Evolutionary conservation across 2,888 invertebrate genomes (phyloP), one percentile per base, ranked within the genome.

Genomic region (Hyalella azteca): DNA sequence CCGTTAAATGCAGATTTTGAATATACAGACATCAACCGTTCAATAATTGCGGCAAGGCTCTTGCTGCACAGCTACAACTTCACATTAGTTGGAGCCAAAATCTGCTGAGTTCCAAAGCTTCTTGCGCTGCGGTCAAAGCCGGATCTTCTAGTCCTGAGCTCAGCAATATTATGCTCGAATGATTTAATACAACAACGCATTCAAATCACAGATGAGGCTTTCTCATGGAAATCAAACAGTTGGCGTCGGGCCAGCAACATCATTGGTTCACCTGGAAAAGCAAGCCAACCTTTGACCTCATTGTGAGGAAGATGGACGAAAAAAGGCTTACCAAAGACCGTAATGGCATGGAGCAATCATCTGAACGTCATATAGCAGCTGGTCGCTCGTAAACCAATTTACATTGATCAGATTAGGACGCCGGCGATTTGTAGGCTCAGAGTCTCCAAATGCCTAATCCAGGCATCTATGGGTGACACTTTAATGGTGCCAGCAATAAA

Each of bases 401-500:
- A 32, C 36, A 66, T 36, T n/a, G 36, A 66, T 66, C 66, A 36
- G 54, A 66, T 36, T 36, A 32, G 11, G 66, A 66, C 7, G 36
- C 36, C 9, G 36, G 32, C 66, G 66, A 66, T 66, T 36, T 66
- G 66, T 32, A 11, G 66, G 19, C 22, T 66, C 66, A 36, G 7
- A 45, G 66, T 32, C 66, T n/a, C 66, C 32, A 36, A 66, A 66
- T n/a, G n/a, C 11, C 66, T 66, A 66, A 66, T 66, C 66, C 36
- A 13, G 19, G 19, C 36, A 1, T 66, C 66, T 15, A 66, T 66
- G 36, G 39, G 66, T 66, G 66, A 66, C 66, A 66, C 66, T 15
- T 36, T 66, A 66, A 66, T 66, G 66, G 66, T 19, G 19, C 32
- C 15, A 36, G 66, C 19, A 66, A 66, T 66, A 66, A 66, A 66